phyloP scores from a whole-genome alignment of 2,888 invertebrate species.

The Drosophila acutilabella region DNA sequence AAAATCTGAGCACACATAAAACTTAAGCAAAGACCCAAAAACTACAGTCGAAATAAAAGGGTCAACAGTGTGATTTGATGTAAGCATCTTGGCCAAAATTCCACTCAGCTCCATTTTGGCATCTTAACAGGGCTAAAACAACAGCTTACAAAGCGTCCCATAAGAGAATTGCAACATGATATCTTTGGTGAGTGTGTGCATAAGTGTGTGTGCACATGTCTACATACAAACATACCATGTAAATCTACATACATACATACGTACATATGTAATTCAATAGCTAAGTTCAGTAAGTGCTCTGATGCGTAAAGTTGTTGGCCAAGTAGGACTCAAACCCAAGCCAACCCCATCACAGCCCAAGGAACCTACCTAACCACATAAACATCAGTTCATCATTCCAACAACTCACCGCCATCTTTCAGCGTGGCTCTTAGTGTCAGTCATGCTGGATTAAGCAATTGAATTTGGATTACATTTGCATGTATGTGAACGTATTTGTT shows the following conservation, averaged over 20 bases:
- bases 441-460: slow-evolving; percentile 71
- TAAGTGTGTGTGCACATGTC: slow-evolving; percentile 4
- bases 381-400: slow-evolving; percentile 18
- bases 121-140: slow-evolving; percentile 31
- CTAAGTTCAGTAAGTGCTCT: slow-evolving; percentile 48
- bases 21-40: slow-evolving; percentile 46
- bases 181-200: slow-evolving; percentile 51
- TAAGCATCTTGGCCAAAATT: slow-evolving; percentile 35
- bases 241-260: slow-evolving; percentile 1
- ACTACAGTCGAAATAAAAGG: slow-evolving; percentile 60
- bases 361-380: slow-evolving; percentile 5
- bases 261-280: slow-evolving; percentile 62
- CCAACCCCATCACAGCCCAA: slow-evolving; percentile 1
- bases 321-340: background rate
- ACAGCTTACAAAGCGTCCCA: slow-evolving; percentile 55
- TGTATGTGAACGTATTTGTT: slow-evolving; percentile 10
- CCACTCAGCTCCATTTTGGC: slow-evolving; percentile 35
- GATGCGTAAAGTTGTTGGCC: slow-evolving; percentile 54
- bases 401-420: slow-evolving; percentile 51
- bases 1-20: slow-evolving; percentile 64
- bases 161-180: slow-evolving; percentile 65
- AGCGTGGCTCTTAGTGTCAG: slow-evolving; percentile 54
- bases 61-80: slow-evolving; percentile 60
- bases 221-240: background rate
- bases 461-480: slow-evolving; percentile 65